These are phyloP conservation scores for Pseudomugil tenellus DNA, from an alignment of 2,797 vertebrate genomes.

Conservation along the genomic window DNA sequence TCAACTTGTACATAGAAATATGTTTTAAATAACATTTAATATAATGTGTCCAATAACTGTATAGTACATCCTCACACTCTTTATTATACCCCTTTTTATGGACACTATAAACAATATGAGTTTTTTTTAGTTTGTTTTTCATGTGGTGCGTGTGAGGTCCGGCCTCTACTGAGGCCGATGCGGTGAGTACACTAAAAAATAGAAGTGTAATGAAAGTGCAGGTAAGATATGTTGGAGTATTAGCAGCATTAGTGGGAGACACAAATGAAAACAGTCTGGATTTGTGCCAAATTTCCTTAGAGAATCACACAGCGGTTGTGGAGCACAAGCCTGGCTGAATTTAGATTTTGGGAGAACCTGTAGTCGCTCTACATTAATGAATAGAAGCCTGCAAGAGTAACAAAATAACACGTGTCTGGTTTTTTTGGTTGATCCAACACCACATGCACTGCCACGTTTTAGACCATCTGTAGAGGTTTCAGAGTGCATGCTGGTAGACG, in stretches of 20 bases:
- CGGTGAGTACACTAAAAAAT: too few species aligned
- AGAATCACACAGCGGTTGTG: neutral
- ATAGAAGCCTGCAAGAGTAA: neutral
- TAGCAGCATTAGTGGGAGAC: neutral
- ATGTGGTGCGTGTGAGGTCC: too few species aligned
- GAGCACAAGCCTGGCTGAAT: neutral
- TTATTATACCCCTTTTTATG: too few species aligned
- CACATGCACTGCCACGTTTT: neutral
- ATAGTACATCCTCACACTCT: too few species aligned
- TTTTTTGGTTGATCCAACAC: neutral
- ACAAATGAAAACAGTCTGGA: neutral
- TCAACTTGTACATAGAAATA: too few species aligned
- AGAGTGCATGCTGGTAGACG: neutral
- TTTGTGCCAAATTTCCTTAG: neutral
- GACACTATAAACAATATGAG: too few species aligned
- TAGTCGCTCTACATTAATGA: neutral
- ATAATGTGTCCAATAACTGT: too few species aligned
- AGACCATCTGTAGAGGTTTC: neutral
- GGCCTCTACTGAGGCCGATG: too few species aligned
- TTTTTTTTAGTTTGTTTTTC: too few species aligned
- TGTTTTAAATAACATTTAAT: too few species aligned
- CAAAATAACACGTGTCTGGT: neutral
- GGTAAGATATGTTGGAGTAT: neutral
- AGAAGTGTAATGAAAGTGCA: neutral
- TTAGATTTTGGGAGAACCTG: neutral